A percentile compares a stretch with the other conserved stretches of the same genome.
Conservation (phyloP, 2,797 vertebrate species). For the Cichlasoma orientale region DNA sequence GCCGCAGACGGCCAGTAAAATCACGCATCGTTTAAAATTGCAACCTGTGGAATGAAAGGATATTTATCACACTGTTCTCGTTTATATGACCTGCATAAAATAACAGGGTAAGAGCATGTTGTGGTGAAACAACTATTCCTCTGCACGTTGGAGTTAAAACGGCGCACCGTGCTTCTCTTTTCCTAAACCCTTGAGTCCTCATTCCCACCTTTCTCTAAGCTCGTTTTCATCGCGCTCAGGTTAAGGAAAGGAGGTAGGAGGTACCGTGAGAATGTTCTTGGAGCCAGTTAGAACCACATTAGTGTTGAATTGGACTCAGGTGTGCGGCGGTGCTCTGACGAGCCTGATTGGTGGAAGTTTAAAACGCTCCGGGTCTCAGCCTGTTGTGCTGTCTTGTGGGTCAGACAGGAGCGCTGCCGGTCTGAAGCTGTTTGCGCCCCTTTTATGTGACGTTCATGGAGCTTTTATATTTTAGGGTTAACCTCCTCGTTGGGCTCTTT, state of each 20-base stretch:
- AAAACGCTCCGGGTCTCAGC: not conserved
- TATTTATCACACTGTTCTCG: not conserved
- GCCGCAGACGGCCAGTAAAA: too few species aligned
- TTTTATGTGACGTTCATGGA: constrained; percentile 29
- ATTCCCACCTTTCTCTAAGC: not conserved
- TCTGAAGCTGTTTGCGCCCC: not conserved
- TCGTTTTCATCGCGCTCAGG: not conserved
- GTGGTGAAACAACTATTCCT: not conserved
- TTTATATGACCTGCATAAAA: not conserved
- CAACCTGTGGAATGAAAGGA: too few species aligned
- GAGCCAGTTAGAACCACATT: constrained; percentile 5
- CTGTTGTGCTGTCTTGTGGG: not conserved
- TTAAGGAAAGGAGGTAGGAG: not conserved
- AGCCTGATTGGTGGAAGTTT: not conserved
- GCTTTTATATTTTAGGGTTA: not conserved
- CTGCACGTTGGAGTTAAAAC: too few species aligned
- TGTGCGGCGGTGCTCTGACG: constrained; percentile 20
- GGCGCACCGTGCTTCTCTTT: not conserved
- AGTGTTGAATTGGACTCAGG: constrained; percentile 39
- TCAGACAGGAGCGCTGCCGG: constrained; percentile 2
- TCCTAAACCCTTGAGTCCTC: not conserved
- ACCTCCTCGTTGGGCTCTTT: constrained; percentile 28
- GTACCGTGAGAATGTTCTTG: not conserved
- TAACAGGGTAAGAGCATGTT: too few species aligned
- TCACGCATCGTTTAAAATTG: too few species aligned